Percentiles rank a stretch among this genome's conserved stretches.
Conservation (phyloP, 2,113 vertebrate species). For the Dasyurus viverrinus region DNA sequence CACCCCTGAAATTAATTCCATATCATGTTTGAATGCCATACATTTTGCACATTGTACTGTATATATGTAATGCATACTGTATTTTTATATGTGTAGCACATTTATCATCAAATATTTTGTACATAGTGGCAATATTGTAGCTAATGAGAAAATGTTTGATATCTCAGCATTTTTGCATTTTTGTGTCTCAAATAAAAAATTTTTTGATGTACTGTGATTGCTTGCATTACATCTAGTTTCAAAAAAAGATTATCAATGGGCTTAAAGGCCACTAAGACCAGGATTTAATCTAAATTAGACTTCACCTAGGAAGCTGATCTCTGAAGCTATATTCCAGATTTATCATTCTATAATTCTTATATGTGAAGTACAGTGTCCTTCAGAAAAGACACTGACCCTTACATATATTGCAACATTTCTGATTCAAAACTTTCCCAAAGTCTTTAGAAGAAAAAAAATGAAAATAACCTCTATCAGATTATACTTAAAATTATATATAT, state of each 20-base stretch:
- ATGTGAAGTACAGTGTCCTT: background rate
- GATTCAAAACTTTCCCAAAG: background rate
- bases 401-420: background rate
- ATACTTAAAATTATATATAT: background rate
- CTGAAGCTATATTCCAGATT: background rate
- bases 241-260: background rate
- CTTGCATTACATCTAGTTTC: constrained; percentile 27
- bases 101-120: constrained; percentile 92
- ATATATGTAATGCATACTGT: constrained; percentile 98
- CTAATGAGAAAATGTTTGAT: constrained; percentile 91
- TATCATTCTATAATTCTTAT: background rate
- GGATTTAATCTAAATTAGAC: too few relatives aligned
- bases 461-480: background rate
- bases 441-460: background rate
- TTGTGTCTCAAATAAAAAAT: constrained; percentile 89
- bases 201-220: constrained; percentile 77
- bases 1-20: constrained; percentile 88
- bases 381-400: background rate
- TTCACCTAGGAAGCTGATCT: background rate
- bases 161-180: constrained; percentile 89
- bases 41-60: constrained; percentile 99
- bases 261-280: too few relatives aligned
- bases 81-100: constrained; percentile 96
- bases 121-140: constrained; percentile 93
- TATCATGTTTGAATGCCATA: constrained; percentile 92